Percentiles rank a stretch among this genome's conserved stretches.
These are phyloP conservation scores for Bufo gargarizans DNA, from an alignment of 2,113 vertebrate genomes.

Conservation along the genomic window DNA sequence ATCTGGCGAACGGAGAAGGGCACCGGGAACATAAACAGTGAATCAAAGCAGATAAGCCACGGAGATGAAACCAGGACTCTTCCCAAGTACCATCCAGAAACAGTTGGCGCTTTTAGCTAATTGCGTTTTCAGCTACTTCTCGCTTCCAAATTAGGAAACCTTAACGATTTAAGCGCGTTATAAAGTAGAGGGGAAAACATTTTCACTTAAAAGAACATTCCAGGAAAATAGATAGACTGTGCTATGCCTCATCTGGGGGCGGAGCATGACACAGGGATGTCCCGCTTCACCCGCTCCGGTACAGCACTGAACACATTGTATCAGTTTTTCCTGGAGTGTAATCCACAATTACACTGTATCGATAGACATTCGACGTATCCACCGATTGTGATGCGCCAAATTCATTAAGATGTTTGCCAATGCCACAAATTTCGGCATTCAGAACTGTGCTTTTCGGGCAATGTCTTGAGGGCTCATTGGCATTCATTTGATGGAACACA, in stretches of 20 bases:
- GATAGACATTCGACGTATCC: too few relatives aligned
- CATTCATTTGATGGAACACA: too few relatives aligned
- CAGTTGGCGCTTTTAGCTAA: constrained; percentile 24
- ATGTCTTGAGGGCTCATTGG: too few relatives aligned
- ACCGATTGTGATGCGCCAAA: too few relatives aligned
- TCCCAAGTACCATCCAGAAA: constrained; percentile 6
- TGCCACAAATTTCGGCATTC: too few relatives aligned
- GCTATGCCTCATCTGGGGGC: background rate
- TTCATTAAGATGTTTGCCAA: too few relatives aligned
- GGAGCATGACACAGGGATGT: background rate
- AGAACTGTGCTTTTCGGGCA: too few relatives aligned
- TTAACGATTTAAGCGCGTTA: constrained; percentile 18
- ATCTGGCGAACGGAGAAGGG: background rate
- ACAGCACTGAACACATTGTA: too few relatives aligned
- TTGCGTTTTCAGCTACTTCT: constrained; percentile 23
- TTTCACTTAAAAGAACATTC: background rate
- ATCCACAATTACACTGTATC: too few relatives aligned
- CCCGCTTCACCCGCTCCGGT: background rate
- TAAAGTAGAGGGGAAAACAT: background rate
- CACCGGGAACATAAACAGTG: constrained; percentile 21
- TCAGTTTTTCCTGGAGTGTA: too few relatives aligned
- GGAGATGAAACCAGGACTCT: background rate
- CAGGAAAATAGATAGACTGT: background rate
- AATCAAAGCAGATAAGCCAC: constrained; percentile 36
- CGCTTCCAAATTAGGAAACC: constrained; percentile 10